A percentile compares a stretch with the other conserved stretches of the same genome.
These are phyloP conservation scores for Leptestheria dahalacensis DNA, from an alignment of 1,140 invertebrate species.

Conservation along the genomic window DNA sequence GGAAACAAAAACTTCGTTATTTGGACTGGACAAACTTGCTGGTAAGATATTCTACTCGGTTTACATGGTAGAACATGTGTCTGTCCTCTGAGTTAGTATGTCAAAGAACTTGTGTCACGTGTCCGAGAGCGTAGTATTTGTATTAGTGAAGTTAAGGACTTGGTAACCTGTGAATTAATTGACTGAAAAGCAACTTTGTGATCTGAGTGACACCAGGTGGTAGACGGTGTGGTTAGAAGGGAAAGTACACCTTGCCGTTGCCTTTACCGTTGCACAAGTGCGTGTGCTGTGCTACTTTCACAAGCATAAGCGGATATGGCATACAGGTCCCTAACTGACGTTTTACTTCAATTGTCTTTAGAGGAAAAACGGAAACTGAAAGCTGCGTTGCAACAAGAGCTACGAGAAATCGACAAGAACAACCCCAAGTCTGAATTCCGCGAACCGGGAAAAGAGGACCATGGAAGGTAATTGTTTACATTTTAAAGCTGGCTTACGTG, in stretches of 20 bases:
- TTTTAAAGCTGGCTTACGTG: too few species aligned
- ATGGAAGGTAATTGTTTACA: constrained; percentile 37
- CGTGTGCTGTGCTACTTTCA: too few species aligned
- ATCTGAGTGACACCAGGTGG: too few species aligned
- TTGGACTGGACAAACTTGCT: constrained; percentile 79
- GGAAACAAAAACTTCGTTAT: constrained; percentile 44
- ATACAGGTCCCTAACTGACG: neutral
- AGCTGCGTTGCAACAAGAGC: constrained; percentile 35
- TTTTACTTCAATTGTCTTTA: constrained; percentile 33
- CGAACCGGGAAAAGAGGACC: constrained; percentile 34
- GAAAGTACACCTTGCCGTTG: too few species aligned
- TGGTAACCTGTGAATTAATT: too few species aligned
- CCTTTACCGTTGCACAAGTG: too few species aligned
- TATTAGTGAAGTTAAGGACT: too few species aligned
- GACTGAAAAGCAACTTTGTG: too few species aligned
- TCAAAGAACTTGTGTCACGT: too few species aligned
- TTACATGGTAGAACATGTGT: neutral
- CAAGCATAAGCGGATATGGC: too few species aligned
- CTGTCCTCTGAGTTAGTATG: too few species aligned
- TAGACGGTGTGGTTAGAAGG: neutral
- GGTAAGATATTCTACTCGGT: constrained; percentile 22
- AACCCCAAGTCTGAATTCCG: constrained; percentile 31
- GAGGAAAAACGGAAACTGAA: constrained; percentile 35
- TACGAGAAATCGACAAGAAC: constrained; percentile 31
- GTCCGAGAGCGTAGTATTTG: too few species aligned